These are phyloP conservation scores for Atrichornis clamosus DNA, from an alignment of 2,113 vertebrate genomes.

Conservation along the genomic window DNA sequence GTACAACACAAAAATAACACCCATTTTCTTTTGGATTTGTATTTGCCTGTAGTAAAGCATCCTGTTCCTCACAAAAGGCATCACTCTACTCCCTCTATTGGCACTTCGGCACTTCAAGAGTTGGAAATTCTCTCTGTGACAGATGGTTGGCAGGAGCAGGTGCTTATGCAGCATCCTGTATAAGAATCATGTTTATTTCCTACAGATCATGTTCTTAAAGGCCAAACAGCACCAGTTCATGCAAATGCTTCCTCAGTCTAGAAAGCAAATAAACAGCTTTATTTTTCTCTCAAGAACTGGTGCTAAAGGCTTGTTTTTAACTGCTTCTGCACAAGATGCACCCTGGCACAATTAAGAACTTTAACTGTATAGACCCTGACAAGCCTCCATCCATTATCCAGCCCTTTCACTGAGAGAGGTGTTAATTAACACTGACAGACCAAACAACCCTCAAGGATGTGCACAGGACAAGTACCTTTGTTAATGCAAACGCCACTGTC, in stretches of 20 bases:
- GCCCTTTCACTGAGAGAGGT: background rate
- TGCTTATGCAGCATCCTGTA: background rate
- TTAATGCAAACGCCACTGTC: slow-evolving; percentile 85
- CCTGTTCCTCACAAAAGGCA: background rate
- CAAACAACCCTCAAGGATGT: rapidly evolving
- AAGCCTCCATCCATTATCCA: background rate
- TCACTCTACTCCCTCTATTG: no score
- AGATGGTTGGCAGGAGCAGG: background rate
- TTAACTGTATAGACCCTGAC: rapidly evolving
- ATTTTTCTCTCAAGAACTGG: background rate
- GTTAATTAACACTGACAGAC: background rate
- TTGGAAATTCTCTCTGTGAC: background rate
- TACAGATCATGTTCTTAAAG: background rate
- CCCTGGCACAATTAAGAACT: background rate
- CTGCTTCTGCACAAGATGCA: background rate
- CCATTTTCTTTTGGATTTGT: background rate
- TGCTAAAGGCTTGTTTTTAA: background rate
- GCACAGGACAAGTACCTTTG: slow-evolving; percentile 76
- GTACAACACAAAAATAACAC: background rate
- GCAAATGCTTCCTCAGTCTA: background rate
- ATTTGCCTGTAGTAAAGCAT: background rate
- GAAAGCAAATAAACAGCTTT: background rate
- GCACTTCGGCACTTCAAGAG: background rate
- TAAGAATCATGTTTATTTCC: background rate
- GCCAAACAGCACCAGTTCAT: background rate